Evolutionary conservation across 2,113 vertebrate genomes (phyloP), one percentile per base, ranked within the genome.

Genomic region (Ardeotis arabs): DNA sequence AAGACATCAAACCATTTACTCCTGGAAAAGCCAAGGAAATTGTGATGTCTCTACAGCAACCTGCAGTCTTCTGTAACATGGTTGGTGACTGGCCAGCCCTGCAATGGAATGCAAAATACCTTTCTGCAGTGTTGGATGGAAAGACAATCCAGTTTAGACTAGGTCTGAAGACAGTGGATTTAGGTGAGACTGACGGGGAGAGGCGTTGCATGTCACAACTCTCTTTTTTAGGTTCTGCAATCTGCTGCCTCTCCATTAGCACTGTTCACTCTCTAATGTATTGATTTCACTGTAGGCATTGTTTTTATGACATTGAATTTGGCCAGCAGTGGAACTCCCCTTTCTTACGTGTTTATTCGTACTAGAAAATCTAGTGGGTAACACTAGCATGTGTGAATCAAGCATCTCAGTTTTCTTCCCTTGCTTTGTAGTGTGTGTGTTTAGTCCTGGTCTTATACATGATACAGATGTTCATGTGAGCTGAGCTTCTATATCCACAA

Each of bases 21-120:
- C 98, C 99, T 53, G 98, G 98, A 79, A 98, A 99, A 97, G 97
- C 97, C 47, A 98, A 94, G 94, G 98, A 97, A 95, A 98, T 99
- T 78, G 84, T 99, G 91, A 97, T 97, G 97, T 97, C 96, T 88
- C 96, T 99, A 59, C 97, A 98, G 93, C 98, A 98, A 52, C 99
- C 99, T 9, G 98, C 98, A 13, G 94, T 99, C 67, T 99, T 99
- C 97, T 96, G 95, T 86, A 97, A 98, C 95, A 99, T 99, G 99
- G 98, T 89, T 76, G 93, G 75, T 0, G 97, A 98, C 92, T 99
- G 99, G 99, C 99, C 99, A 52, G 98, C 97, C n/a, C 97, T 97
- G 55, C 93, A 58, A 33, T 99, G 99, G 99, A 98, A 98, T 16
- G 98, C 82, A 9, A 84, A 98, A 76, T 95, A 98, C 76, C 98